These are phyloP conservation scores for Slavum lentiscoides DNA, from an alignment of 2,888 invertebrate species.

Conservation along the genomic window DNA sequence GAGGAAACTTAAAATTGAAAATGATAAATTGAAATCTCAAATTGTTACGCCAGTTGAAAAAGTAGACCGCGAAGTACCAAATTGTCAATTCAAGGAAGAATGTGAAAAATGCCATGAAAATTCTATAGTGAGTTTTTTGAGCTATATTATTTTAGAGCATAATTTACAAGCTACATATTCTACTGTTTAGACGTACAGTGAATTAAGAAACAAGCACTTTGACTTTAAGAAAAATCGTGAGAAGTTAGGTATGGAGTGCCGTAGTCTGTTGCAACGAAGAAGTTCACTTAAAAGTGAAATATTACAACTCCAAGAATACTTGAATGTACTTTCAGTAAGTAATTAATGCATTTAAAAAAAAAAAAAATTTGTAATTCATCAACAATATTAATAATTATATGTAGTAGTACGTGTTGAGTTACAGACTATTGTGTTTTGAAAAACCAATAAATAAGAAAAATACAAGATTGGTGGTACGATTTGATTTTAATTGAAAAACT, in stretches of 20 bases:
- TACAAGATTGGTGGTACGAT: background rate
- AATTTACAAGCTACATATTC: background rate
- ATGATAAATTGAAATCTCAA: slow-evolving; percentile 31
- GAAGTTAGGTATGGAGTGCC: slow-evolving; percentile 29
- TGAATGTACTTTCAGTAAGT: slow-evolving; percentile 36
- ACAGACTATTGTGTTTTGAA: no score
- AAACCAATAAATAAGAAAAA: no score
- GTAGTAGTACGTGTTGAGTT: no score
- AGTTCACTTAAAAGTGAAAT: slow-evolving; percentile 44
- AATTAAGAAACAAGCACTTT: slow-evolving; percentile 12
- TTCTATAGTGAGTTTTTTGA: slow-evolving; percentile 4
- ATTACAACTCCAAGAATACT: slow-evolving; percentile 28
- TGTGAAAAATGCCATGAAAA: slow-evolving; percentile 25
- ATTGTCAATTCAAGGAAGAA: slow-evolving; percentile 19
- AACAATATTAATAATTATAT: no score
- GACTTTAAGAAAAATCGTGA: slow-evolving; percentile 37
- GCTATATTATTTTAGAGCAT: background rate
- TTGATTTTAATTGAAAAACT: background rate
- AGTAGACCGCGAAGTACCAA: slow-evolving; percentile 32
- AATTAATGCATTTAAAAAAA: background rate
- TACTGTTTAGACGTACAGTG: slow-evolving; percentile 8
- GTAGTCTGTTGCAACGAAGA: slow-evolving; percentile 31
- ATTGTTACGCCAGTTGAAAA: slow-evolving; percentile 12
- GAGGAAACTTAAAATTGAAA: slow-evolving; percentile 29
- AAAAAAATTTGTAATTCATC: no score